Evolutionary conservation across 2,888 invertebrate species (phyloP).

Genomic region (Eupithecia exiguata): DNA sequence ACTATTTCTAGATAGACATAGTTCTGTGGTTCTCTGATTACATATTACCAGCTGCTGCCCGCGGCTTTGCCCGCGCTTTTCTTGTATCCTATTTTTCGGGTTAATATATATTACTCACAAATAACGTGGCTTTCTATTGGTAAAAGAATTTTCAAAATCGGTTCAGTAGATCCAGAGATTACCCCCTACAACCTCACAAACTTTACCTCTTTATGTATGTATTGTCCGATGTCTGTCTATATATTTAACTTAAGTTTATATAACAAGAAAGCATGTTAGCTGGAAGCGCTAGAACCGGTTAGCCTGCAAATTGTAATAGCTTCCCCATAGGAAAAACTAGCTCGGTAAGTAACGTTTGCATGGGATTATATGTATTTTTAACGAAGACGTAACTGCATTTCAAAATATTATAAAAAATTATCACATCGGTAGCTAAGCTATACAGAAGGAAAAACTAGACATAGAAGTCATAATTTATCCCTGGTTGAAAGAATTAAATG

Average conservation of each 20-base stretch:
- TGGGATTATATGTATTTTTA: slow-evolving; percentile 55
- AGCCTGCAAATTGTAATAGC: slow-evolving; percentile 63
- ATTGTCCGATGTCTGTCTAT: background rate
- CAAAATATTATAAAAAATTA: slow-evolving; percentile 39
- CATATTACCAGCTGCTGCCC: too few relatives aligned
- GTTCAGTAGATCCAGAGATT: too few relatives aligned
- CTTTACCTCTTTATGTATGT: too few relatives aligned
- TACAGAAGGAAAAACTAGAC: slow-evolving; percentile 44
- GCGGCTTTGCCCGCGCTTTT: too few relatives aligned
- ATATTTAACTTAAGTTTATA: background rate
- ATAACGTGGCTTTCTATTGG: too few relatives aligned
- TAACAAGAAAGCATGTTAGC: background rate
- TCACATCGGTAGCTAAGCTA: slow-evolving; percentile 36
- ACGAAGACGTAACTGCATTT: slow-evolving; percentile 47
- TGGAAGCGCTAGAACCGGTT: slow-evolving; percentile 57
- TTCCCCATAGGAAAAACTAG: slow-evolving; percentile 66
- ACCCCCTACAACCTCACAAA: too few relatives aligned
- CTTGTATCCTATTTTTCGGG: too few relatives aligned
- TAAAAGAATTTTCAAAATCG: too few relatives aligned
- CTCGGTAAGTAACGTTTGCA: slow-evolving; percentile 50
- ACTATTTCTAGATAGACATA: too few relatives aligned
- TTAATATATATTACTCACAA: too few relatives aligned
- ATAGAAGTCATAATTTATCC: slow-evolving; percentile 44
- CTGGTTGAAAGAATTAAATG: slow-evolving; percentile 44
- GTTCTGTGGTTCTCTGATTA: too few relatives aligned